Evolutionary conservation across 2,797 vertebrate species (phyloP), one percentile per base, ranked within the genome.

Genomic region (Calcarius lapponicus): DNA sequence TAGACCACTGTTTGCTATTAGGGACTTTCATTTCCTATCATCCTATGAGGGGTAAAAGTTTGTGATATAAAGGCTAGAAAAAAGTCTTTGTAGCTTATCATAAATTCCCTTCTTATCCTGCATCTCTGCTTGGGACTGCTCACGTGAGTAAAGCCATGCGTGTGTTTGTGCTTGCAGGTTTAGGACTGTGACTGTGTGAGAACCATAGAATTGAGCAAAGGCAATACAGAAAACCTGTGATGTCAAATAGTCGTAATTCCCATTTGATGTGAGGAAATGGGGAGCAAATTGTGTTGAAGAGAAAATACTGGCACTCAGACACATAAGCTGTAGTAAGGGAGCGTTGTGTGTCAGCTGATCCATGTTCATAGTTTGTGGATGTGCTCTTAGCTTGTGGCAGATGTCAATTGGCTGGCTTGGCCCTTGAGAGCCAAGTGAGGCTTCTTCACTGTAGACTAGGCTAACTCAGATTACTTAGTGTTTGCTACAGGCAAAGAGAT

Each of bases 21-120:
- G 51, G 64, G 16, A 36, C 84, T 88, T 94, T 80, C 1, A 2
- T 90, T 90, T 84, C 28, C 31, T 81, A 1, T 74, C 32, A 18
- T 66, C n/a, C 62, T 93, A 1, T 67, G 36, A 11, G 15, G 92
- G 38, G 61, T 80, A 31, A 34, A 88, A 90, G 50, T 71, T 89
- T 56, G 50, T 92, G 34, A 48, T 88, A 25, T 53, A 43, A 86
- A 93, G 51, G 53, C 60, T 87, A 92, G 83, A 93, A 47, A 75
- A 88, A 80, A 76, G 56, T 84, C 70, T 90, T 76, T 51, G 48
- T 94, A 92, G 91, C 64, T 95, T 92, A 94, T 95, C 53, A 95
- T 88, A 92, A 94, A 96, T 94, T 97, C 91, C 96, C 88, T 97
- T 94, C 94, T 97, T 95, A 86, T 78, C 90, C 95, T 92, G 95